Conservation (phyloP, 2,797 vertebrate genomes). For the Malacoctenus gilli region DNA sequence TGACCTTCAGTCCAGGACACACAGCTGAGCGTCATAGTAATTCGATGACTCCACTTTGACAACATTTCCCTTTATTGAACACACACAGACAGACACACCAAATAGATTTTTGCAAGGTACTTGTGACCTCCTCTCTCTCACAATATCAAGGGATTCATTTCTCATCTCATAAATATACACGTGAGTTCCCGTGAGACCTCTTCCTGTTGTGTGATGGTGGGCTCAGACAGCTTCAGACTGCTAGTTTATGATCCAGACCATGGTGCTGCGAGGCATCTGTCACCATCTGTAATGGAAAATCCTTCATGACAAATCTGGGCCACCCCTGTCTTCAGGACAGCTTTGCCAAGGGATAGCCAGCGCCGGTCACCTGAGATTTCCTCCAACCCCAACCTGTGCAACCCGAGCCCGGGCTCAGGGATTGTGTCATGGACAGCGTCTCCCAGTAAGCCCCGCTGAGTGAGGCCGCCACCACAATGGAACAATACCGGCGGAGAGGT, state of each 20-base stretch:
- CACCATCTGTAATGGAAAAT: slow-evolving; percentile 81
- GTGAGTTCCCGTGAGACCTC: too few relatives aligned
- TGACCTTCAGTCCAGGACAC: background rate
- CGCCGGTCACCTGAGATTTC: slow-evolving; percentile 84
- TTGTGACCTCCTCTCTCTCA: too few relatives aligned
- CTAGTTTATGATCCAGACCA: slow-evolving; percentile 21
- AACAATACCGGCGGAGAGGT: slow-evolving; percentile 54
- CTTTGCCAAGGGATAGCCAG: too few relatives aligned
- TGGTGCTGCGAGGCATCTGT: slow-evolving; percentile 47
- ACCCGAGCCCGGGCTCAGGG: slow-evolving; percentile 78
- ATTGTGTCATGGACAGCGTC: slow-evolving; percentile 82
- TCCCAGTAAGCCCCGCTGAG: slow-evolving; percentile 72
- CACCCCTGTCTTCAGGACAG: slow-evolving; percentile 79
- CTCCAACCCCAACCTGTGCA: slow-evolving; percentile 79
- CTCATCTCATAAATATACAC: too few relatives aligned
- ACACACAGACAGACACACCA: too few relatives aligned
- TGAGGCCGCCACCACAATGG: slow-evolving; percentile 55
- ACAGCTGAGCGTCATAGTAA: background rate
- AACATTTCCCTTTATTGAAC: too few relatives aligned
- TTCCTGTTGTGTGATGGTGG: too few relatives aligned
- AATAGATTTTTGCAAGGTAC: too few relatives aligned
- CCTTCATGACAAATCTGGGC: slow-evolving; percentile 83
- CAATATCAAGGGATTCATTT: too few relatives aligned
- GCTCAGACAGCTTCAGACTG: slow-evolving; percentile 1
- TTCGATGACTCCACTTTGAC: background rate